Conservation (phyloP, 1,140 invertebrate genomes). For the Diorhabda elongata region DNA sequence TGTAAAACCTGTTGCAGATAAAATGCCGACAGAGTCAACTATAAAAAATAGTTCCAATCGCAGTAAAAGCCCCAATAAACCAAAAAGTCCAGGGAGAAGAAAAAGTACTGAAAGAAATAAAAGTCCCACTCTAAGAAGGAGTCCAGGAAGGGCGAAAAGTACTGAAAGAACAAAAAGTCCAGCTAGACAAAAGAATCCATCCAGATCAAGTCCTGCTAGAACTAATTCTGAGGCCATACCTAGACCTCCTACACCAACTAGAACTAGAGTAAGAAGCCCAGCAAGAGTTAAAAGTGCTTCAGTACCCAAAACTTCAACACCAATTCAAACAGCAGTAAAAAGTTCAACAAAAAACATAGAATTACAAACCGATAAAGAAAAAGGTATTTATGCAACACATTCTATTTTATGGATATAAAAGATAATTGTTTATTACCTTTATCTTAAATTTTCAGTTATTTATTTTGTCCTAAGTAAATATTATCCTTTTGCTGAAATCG, state of each 20-base stretch:
- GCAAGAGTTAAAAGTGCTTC: conserved; percentile 5
- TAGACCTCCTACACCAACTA: conserved; percentile 11
- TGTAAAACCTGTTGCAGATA: background rate
- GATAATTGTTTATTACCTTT: background rate
- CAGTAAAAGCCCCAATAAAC: conserved; percentile 9
- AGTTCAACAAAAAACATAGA: conserved; percentile 18
- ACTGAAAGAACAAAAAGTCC: conserved; percentile 34
- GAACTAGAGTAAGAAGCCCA: conserved; percentile 10
- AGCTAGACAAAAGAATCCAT: conserved; percentile 12
- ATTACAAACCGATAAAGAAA: conserved; percentile 16
- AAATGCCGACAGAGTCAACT: background rate
- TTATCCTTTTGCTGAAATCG: background rate
- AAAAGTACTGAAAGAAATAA: background rate
- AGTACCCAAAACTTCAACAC: conserved; percentile 12
- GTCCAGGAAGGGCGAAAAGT: conserved; percentile 27
- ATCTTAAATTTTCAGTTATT: background rate
- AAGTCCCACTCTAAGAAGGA: conserved; percentile 9
- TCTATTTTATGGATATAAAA: background rate
- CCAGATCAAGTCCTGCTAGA: conserved; percentile 7
- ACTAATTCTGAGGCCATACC: conserved; percentile 4
- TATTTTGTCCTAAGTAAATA: background rate
- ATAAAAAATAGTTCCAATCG: background rate
- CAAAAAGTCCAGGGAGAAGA: conserved; percentile 9
- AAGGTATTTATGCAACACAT: conserved; percentile 10
- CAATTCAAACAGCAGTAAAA: conserved; percentile 14